These are phyloP conservation scores for Sebastes goodei DNA, from an alignment of 2,797 vertebrate genomes.

Conservation along the genomic window DNA sequence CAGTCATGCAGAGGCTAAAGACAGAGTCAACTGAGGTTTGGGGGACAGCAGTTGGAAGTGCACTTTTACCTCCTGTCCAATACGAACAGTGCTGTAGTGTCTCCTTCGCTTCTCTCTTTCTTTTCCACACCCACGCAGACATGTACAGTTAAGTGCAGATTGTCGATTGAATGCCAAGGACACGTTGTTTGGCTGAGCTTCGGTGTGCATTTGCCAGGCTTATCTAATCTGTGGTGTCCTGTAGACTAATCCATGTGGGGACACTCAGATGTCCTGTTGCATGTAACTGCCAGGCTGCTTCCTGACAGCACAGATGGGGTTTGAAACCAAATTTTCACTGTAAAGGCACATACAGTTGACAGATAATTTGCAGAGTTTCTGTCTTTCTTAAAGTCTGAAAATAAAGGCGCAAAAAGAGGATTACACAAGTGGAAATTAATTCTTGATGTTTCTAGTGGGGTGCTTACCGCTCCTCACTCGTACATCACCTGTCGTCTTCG, in stretches of 20 bases:
- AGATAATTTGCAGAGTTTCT: background rate
- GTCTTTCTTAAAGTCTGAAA: background rate
- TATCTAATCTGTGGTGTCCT: slow-evolving; percentile 50
- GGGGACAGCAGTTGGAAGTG: slow-evolving; percentile 6
- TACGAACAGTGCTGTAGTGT: background rate
- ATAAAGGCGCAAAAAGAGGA: background rate
- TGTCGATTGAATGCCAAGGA: background rate
- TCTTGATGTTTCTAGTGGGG: background rate
- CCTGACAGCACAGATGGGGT: background rate
- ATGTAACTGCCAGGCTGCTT: background rate
- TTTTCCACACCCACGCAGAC: background rate
- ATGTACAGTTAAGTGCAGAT: background rate
- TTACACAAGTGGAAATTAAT: background rate
- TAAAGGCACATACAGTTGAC: background rate
- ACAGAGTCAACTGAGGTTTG: slow-evolving; percentile 6
- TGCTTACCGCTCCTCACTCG: background rate
- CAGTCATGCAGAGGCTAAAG: slow-evolving; percentile 22
- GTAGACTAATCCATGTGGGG: slow-evolving; percentile 5
- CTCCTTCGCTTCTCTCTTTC: background rate
- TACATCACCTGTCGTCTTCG: background rate
- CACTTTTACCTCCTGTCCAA: background rate
- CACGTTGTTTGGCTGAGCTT: slow-evolving; percentile 29
- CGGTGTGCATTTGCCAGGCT: slow-evolving; percentile 11
- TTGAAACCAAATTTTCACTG: background rate
- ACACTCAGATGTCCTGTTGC: slow-evolving; percentile 36